phyloP scores from a whole-genome alignment of 2,797 vertebrate species.

The Smutsia temminckii region DNA sequence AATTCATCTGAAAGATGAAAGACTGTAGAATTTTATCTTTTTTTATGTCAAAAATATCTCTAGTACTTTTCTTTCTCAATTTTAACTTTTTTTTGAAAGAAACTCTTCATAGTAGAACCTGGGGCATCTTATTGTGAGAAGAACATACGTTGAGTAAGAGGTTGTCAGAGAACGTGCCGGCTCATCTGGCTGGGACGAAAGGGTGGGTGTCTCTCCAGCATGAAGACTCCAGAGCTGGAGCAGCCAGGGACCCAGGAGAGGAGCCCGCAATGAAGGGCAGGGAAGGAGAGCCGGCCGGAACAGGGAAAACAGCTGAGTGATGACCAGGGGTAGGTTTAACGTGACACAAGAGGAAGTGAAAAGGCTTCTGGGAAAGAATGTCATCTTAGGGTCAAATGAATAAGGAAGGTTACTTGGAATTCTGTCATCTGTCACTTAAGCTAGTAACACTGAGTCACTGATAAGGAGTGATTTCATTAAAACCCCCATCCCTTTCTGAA shows the following conservation, averaged over 20 bases:
- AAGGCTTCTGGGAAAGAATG: not conserved
- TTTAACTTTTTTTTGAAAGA: not conserved
- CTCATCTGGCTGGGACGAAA: no score
- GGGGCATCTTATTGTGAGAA: fast-evolving
- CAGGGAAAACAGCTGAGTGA: not conserved
- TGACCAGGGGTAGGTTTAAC: not conserved
- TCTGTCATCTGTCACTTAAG: not conserved
- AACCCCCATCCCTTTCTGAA: not conserved
- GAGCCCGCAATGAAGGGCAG: fast-evolving
- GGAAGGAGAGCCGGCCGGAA: not conserved
- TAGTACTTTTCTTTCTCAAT: not conserved
- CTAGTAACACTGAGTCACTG: not conserved
- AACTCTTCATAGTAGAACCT: not conserved
- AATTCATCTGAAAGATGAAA: not conserved
- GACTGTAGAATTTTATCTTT: not conserved
- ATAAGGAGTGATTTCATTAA: not conserved
- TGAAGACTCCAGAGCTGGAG: not conserved
- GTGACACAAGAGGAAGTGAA: not conserved
- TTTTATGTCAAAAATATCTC: not conserved
- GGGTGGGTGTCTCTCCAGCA: no score
- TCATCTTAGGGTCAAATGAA: not conserved
- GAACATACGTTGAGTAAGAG: no score
- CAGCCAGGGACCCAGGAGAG: not conserved
- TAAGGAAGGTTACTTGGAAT: not conserved
- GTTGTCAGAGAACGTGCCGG: no score